phyloP scores from a whole-genome alignment of 2,888 invertebrate species.

The Drosophila meridiana region DNA sequence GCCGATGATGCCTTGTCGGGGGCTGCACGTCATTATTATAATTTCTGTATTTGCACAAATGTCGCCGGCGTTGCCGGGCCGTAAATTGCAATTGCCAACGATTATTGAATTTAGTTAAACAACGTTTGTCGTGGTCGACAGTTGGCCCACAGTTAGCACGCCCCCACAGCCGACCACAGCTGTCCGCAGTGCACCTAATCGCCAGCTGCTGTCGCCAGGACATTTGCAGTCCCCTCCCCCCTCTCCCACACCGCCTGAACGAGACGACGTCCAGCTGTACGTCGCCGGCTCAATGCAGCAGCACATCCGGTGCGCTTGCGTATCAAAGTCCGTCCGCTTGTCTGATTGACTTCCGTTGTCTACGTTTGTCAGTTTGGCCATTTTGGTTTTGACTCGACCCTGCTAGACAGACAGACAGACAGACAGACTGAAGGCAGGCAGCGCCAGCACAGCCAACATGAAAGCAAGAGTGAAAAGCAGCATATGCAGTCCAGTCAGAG shows the following conservation, averaged over 20 bases:
- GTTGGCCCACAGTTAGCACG: background rate
- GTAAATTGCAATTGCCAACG: constrained; percentile 81
- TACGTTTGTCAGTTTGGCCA: constrained; percentile 78
- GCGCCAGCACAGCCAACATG: constrained; percentile 7
- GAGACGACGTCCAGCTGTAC: constrained; percentile 15
- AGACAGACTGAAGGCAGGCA: background rate
- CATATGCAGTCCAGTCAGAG: background rate
- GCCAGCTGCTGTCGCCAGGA: constrained; percentile 59
- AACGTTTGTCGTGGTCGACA: constrained; percentile 71
- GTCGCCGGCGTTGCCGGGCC: constrained; percentile 57
- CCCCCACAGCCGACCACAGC: background rate
- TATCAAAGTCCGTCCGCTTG: constrained; percentile 73
- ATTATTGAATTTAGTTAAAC: constrained; percentile 82
- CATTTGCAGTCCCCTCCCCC: background rate
- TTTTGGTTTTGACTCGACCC: constrained; percentile 69
- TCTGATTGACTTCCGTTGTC: constrained; percentile 80
- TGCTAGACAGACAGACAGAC: constrained; percentile 24
- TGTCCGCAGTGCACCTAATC: constrained; percentile 58
- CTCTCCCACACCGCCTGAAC: background rate
- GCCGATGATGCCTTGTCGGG: constrained; percentile 41
- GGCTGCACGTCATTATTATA: constrained; percentile 78
- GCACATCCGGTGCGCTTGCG: constrained; percentile 76
- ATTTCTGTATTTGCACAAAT: constrained; percentile 82
- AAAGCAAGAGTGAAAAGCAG: constrained; percentile 8
- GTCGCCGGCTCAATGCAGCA: constrained; percentile 67